Conservation (phyloP, 2,888 invertebrate genomes). For the Hyposoter dolosus region DNA sequence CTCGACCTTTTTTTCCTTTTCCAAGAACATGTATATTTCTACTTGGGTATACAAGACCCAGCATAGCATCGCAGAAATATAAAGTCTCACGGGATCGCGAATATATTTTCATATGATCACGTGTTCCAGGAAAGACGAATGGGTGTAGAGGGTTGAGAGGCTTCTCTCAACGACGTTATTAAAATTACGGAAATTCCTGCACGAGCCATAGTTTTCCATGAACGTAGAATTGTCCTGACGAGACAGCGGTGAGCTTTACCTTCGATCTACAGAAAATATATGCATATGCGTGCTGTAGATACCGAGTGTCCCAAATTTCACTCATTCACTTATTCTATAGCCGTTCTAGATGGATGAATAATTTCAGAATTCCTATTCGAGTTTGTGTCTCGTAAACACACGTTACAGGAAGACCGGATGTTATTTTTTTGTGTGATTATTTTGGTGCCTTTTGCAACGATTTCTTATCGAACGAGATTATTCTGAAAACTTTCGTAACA, state of each 20-base stretch:
- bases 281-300: not conserved
- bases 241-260: slow-evolving; percentile 8
- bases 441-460: not conserved
- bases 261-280: slow-evolving; percentile 33
- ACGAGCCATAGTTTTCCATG: slow-evolving; percentile 27
- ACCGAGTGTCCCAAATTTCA: not conserved
- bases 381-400: not conserved
- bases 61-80: slow-evolving; percentile 19
- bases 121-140: slow-evolving; percentile 37
- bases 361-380: not conserved
- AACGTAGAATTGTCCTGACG: slow-evolving; percentile 35
- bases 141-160: not conserved
- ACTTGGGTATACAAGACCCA: slow-evolving; percentile 1
- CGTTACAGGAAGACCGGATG: not conserved
- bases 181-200: slow-evolving; percentile 66
- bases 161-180: slow-evolving; percentile 55
- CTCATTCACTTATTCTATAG: not conserved
- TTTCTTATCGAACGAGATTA: not conserved
- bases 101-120: slow-evolving; percentile 52
- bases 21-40: slow-evolving; percentile 3
- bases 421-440: not conserved
- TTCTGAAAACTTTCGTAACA: too few relatives aligned
- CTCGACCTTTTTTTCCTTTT: slow-evolving; percentile 3
- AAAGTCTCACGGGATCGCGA: slow-evolving; percentile 44
- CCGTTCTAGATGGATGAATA: not conserved